phyloP scores from a whole-genome alignment of 1,140 invertebrate genomes.

The Cydia strobilella region DNA sequence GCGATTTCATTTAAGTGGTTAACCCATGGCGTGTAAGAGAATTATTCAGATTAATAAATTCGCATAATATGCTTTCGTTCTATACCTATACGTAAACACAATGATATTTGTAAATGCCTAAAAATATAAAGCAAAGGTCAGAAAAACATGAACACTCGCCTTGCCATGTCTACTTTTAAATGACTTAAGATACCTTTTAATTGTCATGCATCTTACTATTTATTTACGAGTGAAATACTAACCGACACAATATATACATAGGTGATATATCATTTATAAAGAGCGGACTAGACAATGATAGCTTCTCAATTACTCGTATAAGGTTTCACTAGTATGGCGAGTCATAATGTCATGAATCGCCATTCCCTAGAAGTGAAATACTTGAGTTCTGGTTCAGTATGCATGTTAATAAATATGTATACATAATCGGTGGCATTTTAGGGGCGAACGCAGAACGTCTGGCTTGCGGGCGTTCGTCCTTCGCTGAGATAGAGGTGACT shows the following conservation, averaged over 20 bases:
- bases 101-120: not conserved
- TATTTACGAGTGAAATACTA: not conserved
- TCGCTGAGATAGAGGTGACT: constrained; percentile 80
- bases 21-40: not conserved
- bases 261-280: not conserved
- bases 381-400: not conserved
- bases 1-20: not conserved
- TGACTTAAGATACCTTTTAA: not conserved
- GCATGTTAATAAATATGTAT: not conserved
- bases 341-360: constrained; percentile 1
- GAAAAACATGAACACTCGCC: not conserved
- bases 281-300: constrained; percentile 11
- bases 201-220: not conserved
- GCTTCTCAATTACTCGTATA: constrained; percentile 27
- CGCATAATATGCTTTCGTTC: constrained; percentile 9
- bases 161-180: not conserved
- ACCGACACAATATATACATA: not conserved
- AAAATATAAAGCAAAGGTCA: not conserved
- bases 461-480: constrained; percentile 86
- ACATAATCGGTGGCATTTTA: not conserved
- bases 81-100: not conserved
- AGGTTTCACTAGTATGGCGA: constrained; percentile 11
- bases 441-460: constrained; percentile 50
- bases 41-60: not conserved
- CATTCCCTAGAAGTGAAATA: not conserved